These are phyloP conservation scores for Callinectes sapidus DNA, from an alignment of 2,888 invertebrate species.

Conservation along the genomic window DNA sequence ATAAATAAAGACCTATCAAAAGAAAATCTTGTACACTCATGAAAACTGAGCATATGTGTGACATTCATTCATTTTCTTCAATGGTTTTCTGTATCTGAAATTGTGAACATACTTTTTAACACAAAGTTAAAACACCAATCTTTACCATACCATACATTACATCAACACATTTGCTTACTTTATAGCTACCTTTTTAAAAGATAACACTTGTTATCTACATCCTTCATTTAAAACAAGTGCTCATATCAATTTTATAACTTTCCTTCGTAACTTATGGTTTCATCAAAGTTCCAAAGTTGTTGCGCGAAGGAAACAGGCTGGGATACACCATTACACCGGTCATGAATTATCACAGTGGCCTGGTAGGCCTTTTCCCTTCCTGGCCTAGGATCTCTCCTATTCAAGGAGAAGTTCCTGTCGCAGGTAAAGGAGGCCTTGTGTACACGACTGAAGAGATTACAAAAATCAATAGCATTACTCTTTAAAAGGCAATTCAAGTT, in stretches of 20 bases:
- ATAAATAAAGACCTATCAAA: background rate
- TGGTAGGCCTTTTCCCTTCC: background rate
- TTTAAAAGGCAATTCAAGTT: conserved; percentile 31
- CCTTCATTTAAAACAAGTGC: background rate
- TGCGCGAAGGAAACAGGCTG: conserved; percentile 2
- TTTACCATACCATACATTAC: conserved; percentile 29
- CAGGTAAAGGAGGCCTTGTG: background rate
- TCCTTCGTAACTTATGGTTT: background rate
- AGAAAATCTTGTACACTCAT: conserved; percentile 17
- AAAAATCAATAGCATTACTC: background rate
- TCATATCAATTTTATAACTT: background rate
- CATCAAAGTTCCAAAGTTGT: conserved; percentile 19
- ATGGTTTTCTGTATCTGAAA: background rate
- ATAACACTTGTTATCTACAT: background rate
- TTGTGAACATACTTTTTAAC: background rate
- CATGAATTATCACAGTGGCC: conserved; percentile 37
- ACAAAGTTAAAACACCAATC: conserved; percentile 16
- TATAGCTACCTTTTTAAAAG: background rate
- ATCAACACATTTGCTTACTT: background rate
- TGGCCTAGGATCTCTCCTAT: background rate
- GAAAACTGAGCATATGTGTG: background rate
- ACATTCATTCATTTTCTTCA: conserved; percentile 18
- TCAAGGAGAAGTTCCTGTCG: background rate
- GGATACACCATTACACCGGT: background rate
- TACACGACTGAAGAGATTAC: conserved; percentile 10